These are phyloP conservation scores for Mesorhabditis belari DNA, from an alignment of 2,888 invertebrate species.

Conservation along the genomic window DNA sequence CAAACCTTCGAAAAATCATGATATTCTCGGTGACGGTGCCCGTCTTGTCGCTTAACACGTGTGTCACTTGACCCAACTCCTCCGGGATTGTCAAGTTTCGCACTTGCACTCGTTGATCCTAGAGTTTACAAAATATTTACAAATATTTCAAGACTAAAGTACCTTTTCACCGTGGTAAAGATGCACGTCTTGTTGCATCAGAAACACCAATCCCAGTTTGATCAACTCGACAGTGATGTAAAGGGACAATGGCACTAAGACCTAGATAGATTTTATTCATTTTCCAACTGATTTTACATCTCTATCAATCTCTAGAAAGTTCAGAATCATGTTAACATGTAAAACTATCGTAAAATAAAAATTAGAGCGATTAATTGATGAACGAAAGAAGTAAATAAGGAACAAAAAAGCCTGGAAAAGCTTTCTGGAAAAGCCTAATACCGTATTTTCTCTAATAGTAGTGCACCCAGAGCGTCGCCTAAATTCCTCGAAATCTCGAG, in stretches of 20 bases:
- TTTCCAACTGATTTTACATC: not conserved
- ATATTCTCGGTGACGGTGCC: conserved; percentile 87
- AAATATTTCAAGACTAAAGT: not conserved
- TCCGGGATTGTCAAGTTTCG: conserved; percentile 76
- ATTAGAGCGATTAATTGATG: too few relatives aligned
- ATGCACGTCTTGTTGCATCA: not conserved
- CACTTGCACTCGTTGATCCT: conserved; percentile 75
- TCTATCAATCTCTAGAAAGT: too few relatives aligned
- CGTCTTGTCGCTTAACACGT: conserved; percentile 45
- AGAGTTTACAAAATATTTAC: not conserved
- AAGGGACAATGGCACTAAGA: conserved; percentile 90
- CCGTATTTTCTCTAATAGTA: too few relatives aligned
- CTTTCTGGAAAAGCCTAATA: too few relatives aligned
- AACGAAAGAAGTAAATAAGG: too few relatives aligned
- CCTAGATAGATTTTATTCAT: conserved; percentile 57
- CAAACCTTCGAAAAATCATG: conserved; percentile 85
- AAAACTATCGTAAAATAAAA: too few relatives aligned
- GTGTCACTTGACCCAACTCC: conserved; percentile 60
- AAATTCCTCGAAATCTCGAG: too few relatives aligned
- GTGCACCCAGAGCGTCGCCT: too few relatives aligned
- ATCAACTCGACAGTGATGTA: conserved; percentile 95
- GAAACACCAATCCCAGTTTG: conserved; percentile 83
- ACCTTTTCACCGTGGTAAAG: conserved; percentile 3
- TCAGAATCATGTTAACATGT: too few relatives aligned
- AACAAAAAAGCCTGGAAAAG: too few relatives aligned